Conservation (phyloP, 2,113 vertebrate species). For the Bagarius yarrelli region DNA sequence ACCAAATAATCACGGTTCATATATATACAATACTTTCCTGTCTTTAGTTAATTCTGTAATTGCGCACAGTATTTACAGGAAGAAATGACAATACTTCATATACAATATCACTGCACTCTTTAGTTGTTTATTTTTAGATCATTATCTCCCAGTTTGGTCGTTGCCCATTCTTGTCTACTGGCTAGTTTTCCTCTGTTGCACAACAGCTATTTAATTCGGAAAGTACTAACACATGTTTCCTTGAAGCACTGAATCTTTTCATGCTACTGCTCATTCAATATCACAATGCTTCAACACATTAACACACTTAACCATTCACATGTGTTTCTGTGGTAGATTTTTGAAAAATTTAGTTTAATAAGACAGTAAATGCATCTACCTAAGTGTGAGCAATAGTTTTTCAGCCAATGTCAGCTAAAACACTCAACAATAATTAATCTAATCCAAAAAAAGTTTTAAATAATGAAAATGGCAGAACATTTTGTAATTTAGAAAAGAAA, state of each 20-base stretch:
- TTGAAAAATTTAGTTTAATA: not conserved
- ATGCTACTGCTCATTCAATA: not conserved
- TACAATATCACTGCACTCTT: not conserved
- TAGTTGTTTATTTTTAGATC: not conserved
- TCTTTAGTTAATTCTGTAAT: not conserved
- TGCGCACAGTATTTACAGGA: not conserved
- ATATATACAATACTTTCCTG: not conserved
- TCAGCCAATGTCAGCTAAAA: no score
- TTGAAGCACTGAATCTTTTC: not conserved
- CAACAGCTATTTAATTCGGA: conserved; percentile 4
- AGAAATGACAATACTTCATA: not conserved
- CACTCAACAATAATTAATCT: no score
- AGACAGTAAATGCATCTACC: not conserved
- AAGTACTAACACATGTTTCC: conserved; percentile 15
- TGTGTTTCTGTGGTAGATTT: not conserved
- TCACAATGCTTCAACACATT: not conserved
- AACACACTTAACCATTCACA: not conserved
- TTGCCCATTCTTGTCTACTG: not conserved
- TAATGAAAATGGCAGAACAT: not conserved
- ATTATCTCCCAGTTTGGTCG: not conserved
- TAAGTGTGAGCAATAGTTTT: no score
- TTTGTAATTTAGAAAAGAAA: not conserved
- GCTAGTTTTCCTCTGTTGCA: conserved; percentile 4
- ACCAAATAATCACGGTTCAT: not conserved
- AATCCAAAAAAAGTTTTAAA: not conserved